A percentile compares a stretch with the other conserved stretches of the same genome.
Evolutionary conservation across 1,140 invertebrate genomes (phyloP).

Genomic region (Lycorma delicatula): DNA sequence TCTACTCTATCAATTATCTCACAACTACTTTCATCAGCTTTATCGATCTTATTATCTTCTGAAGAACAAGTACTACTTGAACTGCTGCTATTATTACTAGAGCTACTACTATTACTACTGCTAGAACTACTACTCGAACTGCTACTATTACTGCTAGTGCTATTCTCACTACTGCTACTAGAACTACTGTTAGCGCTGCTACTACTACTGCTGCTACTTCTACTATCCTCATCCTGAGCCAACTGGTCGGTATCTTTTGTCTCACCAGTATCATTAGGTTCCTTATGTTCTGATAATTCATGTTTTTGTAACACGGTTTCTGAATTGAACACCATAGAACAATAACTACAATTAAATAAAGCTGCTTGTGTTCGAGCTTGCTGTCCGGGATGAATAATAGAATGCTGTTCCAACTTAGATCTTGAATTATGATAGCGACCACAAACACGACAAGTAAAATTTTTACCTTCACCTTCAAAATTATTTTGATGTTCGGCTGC

Average conservation of each 20-base stretch:
- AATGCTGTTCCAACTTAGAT: slow-evolving; percentile 47
- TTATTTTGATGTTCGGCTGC: slow-evolving; percentile 40
- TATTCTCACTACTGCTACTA: not conserved
- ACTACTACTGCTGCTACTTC: slow-evolving; percentile 22
- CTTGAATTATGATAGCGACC: slow-evolving; percentile 51
- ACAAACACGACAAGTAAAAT: slow-evolving; percentile 51
- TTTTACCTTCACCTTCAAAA: slow-evolving; percentile 46
- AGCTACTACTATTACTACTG: not conserved
- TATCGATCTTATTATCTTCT: too few species aligned
- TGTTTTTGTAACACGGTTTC: not conserved
- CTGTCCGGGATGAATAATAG: slow-evolving; percentile 47
- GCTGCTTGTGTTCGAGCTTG: slow-evolving; percentile 31
- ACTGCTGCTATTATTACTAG: not conserved
- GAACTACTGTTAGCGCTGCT: slow-evolving; percentile 15
- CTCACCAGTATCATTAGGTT: slow-evolving; percentile 18
- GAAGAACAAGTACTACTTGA: not conserved
- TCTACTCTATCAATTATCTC: too few species aligned
- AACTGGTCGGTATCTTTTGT: slow-evolving; percentile 30
- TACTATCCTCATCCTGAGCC: slow-evolving; percentile 31
- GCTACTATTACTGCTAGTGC: not conserved
- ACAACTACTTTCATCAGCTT: too few species aligned
- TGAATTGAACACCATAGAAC: slow-evolving; percentile 23
- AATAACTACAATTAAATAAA: not conserved
- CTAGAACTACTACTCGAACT: not conserved
- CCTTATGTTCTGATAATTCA: not conserved